A percentile compares a stretch with the other conserved stretches of the same genome.
Conservation (phyloP, 2,797 vertebrate genomes). For the Periophthalmus magnuspinnatus region DNA sequence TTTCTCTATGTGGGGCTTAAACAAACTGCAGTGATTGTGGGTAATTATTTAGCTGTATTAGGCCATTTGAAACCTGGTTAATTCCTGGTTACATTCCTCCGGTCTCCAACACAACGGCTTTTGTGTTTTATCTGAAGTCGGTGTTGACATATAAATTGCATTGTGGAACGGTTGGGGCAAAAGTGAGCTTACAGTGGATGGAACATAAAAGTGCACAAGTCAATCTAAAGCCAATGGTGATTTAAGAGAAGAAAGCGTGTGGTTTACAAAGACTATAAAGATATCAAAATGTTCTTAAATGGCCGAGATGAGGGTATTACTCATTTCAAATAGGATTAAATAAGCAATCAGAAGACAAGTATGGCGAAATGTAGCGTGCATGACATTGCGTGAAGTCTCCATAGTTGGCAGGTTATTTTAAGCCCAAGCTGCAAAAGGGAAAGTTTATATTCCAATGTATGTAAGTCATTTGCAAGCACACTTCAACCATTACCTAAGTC, state of each 20-base stretch:
- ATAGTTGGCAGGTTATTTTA: constrained; percentile 12
- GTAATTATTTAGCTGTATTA: constrained; percentile 67
- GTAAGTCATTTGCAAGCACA: constrained; percentile 37
- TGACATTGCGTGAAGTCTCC: constrained; percentile 19
- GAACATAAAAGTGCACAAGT: constrained; percentile 51
- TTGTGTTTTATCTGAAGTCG: constrained; percentile 61
- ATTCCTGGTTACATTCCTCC: constrained; percentile 71
- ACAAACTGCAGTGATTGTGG: constrained; percentile 62
- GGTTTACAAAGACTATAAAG: constrained; percentile 32
- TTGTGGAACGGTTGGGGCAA: constrained; percentile 45
- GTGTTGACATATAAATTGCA: constrained; percentile 69
- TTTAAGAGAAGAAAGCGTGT: constrained; percentile 43
- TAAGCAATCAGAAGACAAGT: constrained; percentile 16
- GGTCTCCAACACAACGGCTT: constrained; percentile 66
- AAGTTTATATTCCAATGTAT: constrained; percentile 33
- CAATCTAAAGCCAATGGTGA: constrained; percentile 37
- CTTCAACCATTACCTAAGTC: constrained; percentile 28
- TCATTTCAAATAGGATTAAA: constrained; percentile 34
- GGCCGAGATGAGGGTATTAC: constrained; percentile 11
- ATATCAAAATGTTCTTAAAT: constrained; percentile 35
- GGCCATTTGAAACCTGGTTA: constrained; percentile 64
- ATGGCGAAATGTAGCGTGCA: constrained; percentile 8
- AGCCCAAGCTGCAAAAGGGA: constrained; percentile 13
- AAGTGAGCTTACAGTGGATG: constrained; percentile 49
- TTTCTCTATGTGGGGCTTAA: constrained; percentile 45